A percentile compares a stretch with the other conserved stretches of the same genome.
Evolutionary conservation across 2,888 invertebrate species (phyloP).

Genomic region (Eupsilia transversa): DNA sequence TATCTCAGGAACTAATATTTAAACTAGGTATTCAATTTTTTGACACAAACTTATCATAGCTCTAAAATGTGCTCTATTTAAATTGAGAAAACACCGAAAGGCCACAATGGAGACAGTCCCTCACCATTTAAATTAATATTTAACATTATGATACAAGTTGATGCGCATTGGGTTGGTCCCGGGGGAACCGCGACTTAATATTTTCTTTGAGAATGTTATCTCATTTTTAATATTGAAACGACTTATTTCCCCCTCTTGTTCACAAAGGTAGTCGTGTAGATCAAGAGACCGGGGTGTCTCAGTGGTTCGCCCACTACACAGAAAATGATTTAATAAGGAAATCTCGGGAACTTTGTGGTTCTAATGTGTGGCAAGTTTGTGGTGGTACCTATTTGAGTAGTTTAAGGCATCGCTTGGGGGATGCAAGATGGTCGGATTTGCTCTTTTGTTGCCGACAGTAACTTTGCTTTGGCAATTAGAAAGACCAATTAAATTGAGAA

Average conservation of each 20-base stretch:
- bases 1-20: neutral
- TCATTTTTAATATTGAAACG: slow-evolving; percentile 88
- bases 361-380: slow-evolving; percentile 56
- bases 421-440: slow-evolving; percentile 16
- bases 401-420: slow-evolving; percentile 41
- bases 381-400: slow-evolving; percentile 43
- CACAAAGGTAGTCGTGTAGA: slow-evolving; percentile 85
- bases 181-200: slow-evolving; percentile 87
- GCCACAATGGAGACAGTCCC: slow-evolving; percentile 78
- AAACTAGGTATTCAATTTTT: neutral
- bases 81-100: slow-evolving; percentile 20
- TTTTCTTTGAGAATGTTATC: slow-evolving; percentile 89
- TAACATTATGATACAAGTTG: slow-evolving; percentile 88
- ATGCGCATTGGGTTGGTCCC: slow-evolving; percentile 87
- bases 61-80: slow-evolving; percentile 11
- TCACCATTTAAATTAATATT: slow-evolving; percentile 85
- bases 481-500: neutral
- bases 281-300: slow-evolving; percentile 75
- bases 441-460: slow-evolving; percentile 9
- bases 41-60: neutral
- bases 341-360: slow-evolving; percentile 57
- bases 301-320: slow-evolving; percentile 60
- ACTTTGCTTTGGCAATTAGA: neutral
- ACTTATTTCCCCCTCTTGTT: slow-evolving; percentile 83
- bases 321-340: slow-evolving; percentile 66